Percentiles rank a stretch among this genome's conserved stretches.
phyloP scores from a whole-genome alignment of 2,888 invertebrate genomes.

The Xestobium rufovillosum region DNA sequence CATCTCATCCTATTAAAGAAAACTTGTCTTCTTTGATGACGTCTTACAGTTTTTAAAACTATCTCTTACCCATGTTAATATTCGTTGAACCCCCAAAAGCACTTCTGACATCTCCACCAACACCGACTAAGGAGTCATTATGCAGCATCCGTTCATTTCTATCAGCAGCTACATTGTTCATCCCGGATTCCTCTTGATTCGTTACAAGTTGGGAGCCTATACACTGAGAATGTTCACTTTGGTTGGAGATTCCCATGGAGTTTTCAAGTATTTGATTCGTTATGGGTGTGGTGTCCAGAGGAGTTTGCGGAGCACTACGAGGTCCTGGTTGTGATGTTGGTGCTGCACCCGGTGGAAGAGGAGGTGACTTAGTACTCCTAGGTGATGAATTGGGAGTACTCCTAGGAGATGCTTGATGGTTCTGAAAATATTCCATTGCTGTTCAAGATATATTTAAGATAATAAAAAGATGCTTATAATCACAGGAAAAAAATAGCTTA shows the following conservation, averaged over 20 bases:
- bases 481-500: background rate
- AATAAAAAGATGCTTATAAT: no score
- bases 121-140: constrained; percentile 46
- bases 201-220: constrained; percentile 23
- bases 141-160: constrained; percentile 32
- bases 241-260: constrained; percentile 33
- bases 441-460: constrained; percentile 5
- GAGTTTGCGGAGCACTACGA: constrained; percentile 51
- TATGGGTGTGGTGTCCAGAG: constrained; percentile 38
- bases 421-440: constrained; percentile 45
- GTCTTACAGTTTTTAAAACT: no score
- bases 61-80: constrained; percentile 30
- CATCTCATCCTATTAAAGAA: no score
- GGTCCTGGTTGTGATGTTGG: constrained; percentile 43
- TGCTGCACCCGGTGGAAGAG: constrained; percentile 55
- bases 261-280: constrained; percentile 30
- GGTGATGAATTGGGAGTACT: constrained; percentile 85
- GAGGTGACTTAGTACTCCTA: constrained; percentile 78
- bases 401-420: constrained; percentile 76
- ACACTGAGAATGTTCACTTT: constrained; percentile 25
- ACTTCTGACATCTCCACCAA: constrained; percentile 53
- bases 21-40: no score
- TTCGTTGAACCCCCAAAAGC: constrained; percentile 40
- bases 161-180: constrained; percentile 31
- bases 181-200: constrained; percentile 14